A percentile compares a stretch with the other conserved stretches of the same genome.
These are phyloP conservation scores for Avahi laniger DNA, from an alignment of 2,797 vertebrate genomes.

Conservation along the genomic window DNA sequence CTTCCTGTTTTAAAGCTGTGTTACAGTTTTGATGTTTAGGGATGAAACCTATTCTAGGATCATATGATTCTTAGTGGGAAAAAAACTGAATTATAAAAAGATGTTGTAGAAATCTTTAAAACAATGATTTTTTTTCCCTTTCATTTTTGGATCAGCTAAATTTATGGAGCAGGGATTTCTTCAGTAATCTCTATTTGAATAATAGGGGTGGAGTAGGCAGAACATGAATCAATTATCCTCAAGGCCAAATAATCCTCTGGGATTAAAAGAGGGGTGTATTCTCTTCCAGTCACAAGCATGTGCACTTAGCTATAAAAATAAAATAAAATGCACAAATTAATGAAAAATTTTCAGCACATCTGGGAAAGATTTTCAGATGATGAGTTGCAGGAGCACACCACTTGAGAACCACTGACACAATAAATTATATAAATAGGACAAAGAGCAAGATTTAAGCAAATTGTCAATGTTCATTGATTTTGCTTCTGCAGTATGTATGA, in stretches of 20 bases:
- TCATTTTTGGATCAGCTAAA: conserved; percentile 15
- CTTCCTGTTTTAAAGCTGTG: background rate
- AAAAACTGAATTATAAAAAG: background rate
- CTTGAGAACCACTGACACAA: conserved; percentile 34
- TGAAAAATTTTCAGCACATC: conserved; percentile 55
- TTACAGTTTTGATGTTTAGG: background rate
- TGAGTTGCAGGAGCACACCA: background rate
- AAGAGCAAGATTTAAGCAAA: conserved; percentile 41
- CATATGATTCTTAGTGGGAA: background rate
- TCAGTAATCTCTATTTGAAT: conserved; percentile 45
- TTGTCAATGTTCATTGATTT: conserved; percentile 4
- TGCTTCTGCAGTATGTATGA: background rate
- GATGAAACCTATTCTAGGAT: background rate
- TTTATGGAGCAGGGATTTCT: background rate
- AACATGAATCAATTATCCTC: conserved; percentile 19
- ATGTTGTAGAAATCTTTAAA: conserved; percentile 20
- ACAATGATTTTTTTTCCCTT: background rate
- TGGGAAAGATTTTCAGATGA: conserved; percentile 61
- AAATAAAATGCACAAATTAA: conserved; percentile 58
- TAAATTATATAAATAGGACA: conserved; percentile 54
- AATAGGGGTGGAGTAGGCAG: conserved; percentile 43
- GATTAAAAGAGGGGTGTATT: conserved; percentile 44
- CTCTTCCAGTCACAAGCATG: conserved; percentile 4
- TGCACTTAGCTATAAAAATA: conserved; percentile 53
- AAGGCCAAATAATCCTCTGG: conserved; percentile 34